phyloP scores from a whole-genome alignment of 1,140 invertebrate genomes.

The Stenopsyche tienmushanensis region DNA sequence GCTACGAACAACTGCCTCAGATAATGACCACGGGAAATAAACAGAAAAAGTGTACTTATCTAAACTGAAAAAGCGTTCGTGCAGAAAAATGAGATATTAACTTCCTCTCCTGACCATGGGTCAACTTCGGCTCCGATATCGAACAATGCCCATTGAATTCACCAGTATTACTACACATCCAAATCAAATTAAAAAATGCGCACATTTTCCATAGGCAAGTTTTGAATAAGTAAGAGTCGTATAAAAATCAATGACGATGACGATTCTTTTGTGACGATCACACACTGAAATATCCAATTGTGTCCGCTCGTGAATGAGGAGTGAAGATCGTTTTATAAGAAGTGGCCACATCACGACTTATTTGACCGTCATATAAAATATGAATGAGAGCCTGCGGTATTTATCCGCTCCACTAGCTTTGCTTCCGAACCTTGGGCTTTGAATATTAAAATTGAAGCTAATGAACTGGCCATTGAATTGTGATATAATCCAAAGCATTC shows the following conservation, averaged over 20 bases:
- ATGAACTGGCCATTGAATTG: no score
- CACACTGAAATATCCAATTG: no score
- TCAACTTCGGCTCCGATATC: not conserved
- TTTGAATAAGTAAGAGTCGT: no score
- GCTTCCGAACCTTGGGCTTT: constrained; percentile 14
- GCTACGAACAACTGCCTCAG: constrained; percentile 24
- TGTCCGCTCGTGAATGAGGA: no score
- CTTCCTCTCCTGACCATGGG: constrained; percentile 5
- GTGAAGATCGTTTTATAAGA: no score
- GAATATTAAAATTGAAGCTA: constrained; percentile 1
- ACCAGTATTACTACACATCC: not conserved
- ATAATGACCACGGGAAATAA: constrained; percentile 21
- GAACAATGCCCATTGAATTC: not conserved
- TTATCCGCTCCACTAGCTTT: constrained; percentile 20
- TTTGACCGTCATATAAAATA: constrained; percentile 1
- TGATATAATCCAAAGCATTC: no score
- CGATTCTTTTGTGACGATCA: no score
- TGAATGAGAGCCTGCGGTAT: constrained; percentile 19
- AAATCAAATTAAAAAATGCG: no score
- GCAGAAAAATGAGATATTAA: constrained; percentile 38
- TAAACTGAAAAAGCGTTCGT: constrained; percentile 29
- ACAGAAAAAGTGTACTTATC: constrained; percentile 29
- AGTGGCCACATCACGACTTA: no score
- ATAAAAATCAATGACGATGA: no score
- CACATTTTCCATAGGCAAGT: no score